Base-by-base conservation (phyloP, 2,888 invertebrate species). In the Harpalus rubripes region DNA sequence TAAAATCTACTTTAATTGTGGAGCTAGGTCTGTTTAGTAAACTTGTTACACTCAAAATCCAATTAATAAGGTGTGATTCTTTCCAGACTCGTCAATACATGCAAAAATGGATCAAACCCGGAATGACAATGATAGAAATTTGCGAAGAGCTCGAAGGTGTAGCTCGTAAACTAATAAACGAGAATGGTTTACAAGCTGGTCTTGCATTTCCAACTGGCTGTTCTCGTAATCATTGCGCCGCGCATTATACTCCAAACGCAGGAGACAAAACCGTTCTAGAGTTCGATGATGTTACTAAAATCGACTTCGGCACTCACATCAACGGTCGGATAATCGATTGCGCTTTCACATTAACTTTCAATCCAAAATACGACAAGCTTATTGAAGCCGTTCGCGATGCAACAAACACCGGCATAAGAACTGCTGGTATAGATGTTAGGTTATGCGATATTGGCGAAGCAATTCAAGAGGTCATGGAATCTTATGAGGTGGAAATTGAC, bases 401-500 rank as follows among this genome's bases (percentile, higher is more conserved):
- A 4, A 99, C 99, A 0, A 99, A 99, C 90, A 99, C 99, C 1
- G 99, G 99, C 39, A 99, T 99, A 88, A 96, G 94, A 90, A 96
- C 95, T 86, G 96, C 98, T 0, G 99, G 99, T 15, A 98, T 99
- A 86, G 99, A 99, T 91, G 99, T 98, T 0, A 95, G 98, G 89
- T 93, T 99, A 85, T 99, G 99, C 91, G 99, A 99, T 89, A 96
- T 99, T 87, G 99, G 97, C 10, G 96, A 98, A 86, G 97, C 97
- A 0, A 98, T 99, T 88, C 99, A 99, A 90, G 99, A 99, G 93
- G 98, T 99, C 0, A 99, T 99, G 99, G 99, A 99, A 90, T 99
- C 98, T 0, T 98, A 99, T 91, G 99, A 99, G 92, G 95, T 99
- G 6, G 99, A 99, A 91, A 91, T 99, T 83, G 98, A 99, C 91